phyloP scores from a whole-genome alignment of 2,797 vertebrate species.

The Bufotes viridis region DNA sequence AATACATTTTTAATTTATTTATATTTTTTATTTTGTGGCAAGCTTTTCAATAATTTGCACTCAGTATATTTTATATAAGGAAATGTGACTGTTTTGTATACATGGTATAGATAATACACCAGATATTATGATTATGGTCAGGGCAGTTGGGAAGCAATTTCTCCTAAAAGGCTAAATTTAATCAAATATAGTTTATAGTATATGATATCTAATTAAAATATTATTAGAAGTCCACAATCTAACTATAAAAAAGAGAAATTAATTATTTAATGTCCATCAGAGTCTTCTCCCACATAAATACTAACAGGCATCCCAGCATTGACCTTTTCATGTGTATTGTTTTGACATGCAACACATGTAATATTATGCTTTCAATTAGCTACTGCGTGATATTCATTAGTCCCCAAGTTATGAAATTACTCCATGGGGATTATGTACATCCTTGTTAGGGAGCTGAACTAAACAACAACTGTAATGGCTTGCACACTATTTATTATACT shows the following conservation, averaged over 20 bases:
- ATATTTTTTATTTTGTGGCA: no score
- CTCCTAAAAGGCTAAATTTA: neutral
- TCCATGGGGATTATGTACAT: constrained; percentile 19
- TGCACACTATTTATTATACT: constrained; percentile 30
- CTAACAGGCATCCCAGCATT: neutral
- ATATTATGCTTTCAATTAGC: constrained; percentile 31
- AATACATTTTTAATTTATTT: no score
- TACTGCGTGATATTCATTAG: constrained; percentile 21
- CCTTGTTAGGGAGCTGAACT: neutral
- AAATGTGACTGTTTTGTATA: no score
- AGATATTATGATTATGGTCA: no score
- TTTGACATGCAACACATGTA: neutral
- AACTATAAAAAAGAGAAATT: neutral
- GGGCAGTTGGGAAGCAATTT: no score
- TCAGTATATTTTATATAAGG: no score
- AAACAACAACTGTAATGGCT: constrained; percentile 8
- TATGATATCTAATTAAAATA: neutral
- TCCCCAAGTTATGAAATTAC: constrained; percentile 15
- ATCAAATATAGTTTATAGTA: neutral
- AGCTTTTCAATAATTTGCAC: no score
- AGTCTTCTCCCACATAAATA: neutral
- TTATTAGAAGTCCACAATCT: neutral
- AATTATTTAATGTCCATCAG: neutral
- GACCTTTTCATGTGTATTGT: neutral
- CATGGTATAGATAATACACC: no score